These are phyloP conservation scores for Delia radicum DNA, from an alignment of 1,140 invertebrate species.

Conservation along the genomic window DNA sequence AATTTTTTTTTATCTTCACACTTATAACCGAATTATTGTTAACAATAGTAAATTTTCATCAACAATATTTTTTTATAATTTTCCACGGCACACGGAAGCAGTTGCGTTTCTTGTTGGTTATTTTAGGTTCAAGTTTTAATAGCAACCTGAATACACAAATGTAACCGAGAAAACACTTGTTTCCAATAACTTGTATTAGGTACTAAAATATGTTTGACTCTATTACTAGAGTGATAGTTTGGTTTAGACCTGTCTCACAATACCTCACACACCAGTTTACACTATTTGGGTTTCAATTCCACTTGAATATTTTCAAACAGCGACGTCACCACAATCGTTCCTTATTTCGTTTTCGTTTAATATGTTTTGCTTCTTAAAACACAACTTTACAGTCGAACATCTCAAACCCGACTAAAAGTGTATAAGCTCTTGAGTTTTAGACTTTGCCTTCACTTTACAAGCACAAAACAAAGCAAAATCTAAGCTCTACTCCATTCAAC, in stretches of 20 bases:
- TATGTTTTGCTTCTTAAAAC: background rate
- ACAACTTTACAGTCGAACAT: conserved; percentile 14
- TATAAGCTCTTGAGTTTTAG: background rate
- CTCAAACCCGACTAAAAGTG: conserved; percentile 11
- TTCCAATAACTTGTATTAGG: too few relatives aligned
- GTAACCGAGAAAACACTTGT: too few relatives aligned
- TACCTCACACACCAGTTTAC: background rate
- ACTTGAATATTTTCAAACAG: background rate
- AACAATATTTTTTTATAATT: too few relatives aligned
- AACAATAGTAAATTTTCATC: too few relatives aligned
- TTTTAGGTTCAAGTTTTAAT: too few relatives aligned
- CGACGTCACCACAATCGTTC: background rate
- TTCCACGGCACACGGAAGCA: background rate
- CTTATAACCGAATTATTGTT: background rate
- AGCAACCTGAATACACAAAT: too few relatives aligned
- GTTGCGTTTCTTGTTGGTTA: too few relatives aligned
- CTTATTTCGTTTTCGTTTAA: background rate
- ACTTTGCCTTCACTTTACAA: background rate
- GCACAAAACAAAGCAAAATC: background rate
- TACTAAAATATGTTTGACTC: too few relatives aligned
- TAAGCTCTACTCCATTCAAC: background rate
- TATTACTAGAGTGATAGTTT: background rate
- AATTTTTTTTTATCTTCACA: background rate
- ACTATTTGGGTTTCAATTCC: background rate
- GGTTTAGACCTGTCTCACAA: background rate